Base-by-base conservation (phyloP, 2,113 vertebrate genomes). In the Aphelocoma coerulescens region DNA sequence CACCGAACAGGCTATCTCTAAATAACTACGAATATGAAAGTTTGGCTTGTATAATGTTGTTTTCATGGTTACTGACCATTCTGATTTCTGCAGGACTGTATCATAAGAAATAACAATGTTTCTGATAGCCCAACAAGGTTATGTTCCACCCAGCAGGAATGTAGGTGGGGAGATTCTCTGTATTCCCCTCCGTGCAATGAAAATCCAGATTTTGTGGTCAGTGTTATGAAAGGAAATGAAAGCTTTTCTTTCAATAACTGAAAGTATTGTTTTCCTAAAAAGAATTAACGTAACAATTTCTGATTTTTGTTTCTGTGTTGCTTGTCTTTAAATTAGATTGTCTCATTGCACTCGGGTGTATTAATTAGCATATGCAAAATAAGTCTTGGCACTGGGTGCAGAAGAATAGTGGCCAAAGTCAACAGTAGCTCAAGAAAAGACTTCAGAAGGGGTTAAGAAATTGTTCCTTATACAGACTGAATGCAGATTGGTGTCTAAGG, bases 71-170 rank as follows among this genome's bases (percentile, higher is more conserved):
- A 12, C 19, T 10, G 66, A 41, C 23, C 6, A 5, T 41, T 30
- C 11, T 19, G 0, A 37, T 37, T 80, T 63, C 28, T 95, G 41
- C 41, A 75, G 54, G 23, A 41, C 11, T 24, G 16, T 59, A 6
- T 30, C 1, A 7, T 21, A 27, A 4, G 5, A 66, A 73, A 3
- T 37, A n/a, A 18, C 4, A 1, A 11, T 32, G 1, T 62, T 91
- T 61, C n/a, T 57, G 19, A 10, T 76, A 74, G 16, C 37, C 17
- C 3, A 8, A 2, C 5, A 9, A 1, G 1, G 3, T 48, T 7
- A 0, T 4, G 4, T 66, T 48, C 48, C 21, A 24, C 26, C 48
- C 32, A 32, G 32, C 43, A 63, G 43, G 33, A 39, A 30, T 5
- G 6, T 33, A 51, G 26, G 21, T 72, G 35, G 14, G 52, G 24